Conservation (phyloP, 2,888 invertebrate species). For the Prosapia bicincta region DNA sequence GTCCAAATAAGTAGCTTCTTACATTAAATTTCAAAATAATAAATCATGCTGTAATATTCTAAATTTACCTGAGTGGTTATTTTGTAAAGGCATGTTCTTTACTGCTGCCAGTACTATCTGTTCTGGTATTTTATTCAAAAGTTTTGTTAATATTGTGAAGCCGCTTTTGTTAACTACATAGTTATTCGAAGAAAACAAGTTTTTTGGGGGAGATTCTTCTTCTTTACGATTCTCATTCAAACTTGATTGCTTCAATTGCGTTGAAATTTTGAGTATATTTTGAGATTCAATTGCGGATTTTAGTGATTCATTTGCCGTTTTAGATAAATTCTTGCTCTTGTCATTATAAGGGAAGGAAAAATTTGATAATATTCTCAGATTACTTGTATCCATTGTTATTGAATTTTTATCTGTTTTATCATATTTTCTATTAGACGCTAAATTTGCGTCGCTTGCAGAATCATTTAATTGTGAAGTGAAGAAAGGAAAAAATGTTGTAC, state of each 20-base stretch:
- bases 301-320: not conserved
- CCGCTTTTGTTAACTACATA: constrained; percentile 62
- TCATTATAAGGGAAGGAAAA: not conserved
- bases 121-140: constrained; percentile 54
- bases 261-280: not conserved
- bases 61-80: constrained; percentile 1
- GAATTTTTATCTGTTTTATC: not conserved
- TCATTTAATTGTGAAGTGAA: not conserved
- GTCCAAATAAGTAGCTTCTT: too few relatives aligned
- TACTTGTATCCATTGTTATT: not conserved
- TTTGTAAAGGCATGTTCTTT: not conserved
- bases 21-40: too few relatives aligned
- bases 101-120: not conserved
- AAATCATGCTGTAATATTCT: too few relatives aligned
- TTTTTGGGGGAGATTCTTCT: not conserved
- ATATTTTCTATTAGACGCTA: constrained; percentile 18
- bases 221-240: not conserved
- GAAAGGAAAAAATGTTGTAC: not conserved
- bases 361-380: not conserved
- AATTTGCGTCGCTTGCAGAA: not conserved
- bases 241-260: not conserved
- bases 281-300: not conserved
- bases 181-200: constrained; percentile 42
- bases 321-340: not conserved
- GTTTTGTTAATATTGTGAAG: constrained; percentile 62